Base-by-base conservation (phyloP, 2,797 vertebrate genomes). In the Perodicticus potto region DNA sequence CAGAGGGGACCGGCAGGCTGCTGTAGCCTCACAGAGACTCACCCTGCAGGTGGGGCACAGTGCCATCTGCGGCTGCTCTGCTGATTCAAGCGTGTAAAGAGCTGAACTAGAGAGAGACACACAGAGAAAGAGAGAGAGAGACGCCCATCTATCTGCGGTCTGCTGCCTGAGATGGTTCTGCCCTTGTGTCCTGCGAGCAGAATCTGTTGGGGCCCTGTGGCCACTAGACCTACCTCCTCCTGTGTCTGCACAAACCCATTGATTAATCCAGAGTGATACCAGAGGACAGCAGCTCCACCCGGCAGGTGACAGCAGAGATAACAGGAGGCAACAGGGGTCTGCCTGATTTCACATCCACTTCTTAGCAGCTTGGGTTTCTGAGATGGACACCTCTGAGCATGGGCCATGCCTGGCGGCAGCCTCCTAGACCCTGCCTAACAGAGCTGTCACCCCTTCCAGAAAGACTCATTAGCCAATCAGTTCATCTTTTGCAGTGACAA, bases 171-270 rank as follows among this genome's bases (percentile, higher is more conserved):
- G 45, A 49, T 12, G 77, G 29, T 2, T 67, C 59, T 14, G 43
- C 45, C 27, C 13, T 45, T 10, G 45, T 2, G 34, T 43, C 65
- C 78, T 43, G 45, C 69, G 63, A n/a, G 72, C 11, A 32, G 34
- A 59, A 53, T 7, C 43, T 1, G 17, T 4, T 32, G 61, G 57
- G 73, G 49, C 77, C 69, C 53, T 3, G 49, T 22, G 53, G 85
- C 77, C 74, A 19, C 25, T 92, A 82, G 74, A n/a, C 49, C 80
- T 23, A 27, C 27, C 1, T 29, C 53, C 37, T 83, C 45, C 45
- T 16, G 20, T 5, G n/a, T 3, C 7, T 0, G 0, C 7, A 20
- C 22, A 7, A 23, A 13, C 19, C 27, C 1, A 7, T 14, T 1
- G 1, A 72, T 32, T 25, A 22, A 40, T 20, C 40, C 8, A 12